Evolutionary conservation across 1,140 invertebrate species (phyloP), one percentile per base, ranked within the genome.

Genomic region (Orius insidiosus): DNA sequence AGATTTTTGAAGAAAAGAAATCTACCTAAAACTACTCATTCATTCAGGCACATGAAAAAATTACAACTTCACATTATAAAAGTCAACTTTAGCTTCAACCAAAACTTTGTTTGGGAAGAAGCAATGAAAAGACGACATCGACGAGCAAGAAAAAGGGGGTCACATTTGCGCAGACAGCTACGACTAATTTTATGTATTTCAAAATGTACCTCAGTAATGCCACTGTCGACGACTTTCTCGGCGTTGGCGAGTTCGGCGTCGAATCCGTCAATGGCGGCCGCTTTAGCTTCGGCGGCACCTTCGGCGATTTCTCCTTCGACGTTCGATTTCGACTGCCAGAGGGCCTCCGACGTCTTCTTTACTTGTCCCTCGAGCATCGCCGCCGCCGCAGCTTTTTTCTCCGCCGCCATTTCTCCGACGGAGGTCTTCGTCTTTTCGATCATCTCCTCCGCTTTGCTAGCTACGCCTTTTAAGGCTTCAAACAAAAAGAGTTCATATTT

Each of bases 351-450:
- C 0, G 56, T 59, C 39, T 59, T 59, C 47, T 54, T 53, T 2
- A 48, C 54, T 43, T 56, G 55, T 7, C 50, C 46, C 47, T 59
- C 56, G 16, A 58, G 16, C 50, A 59, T 46, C 8, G 49, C 46
- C 13, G 50, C 36, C 0, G 58, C 58, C 2, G 49, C 50, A 13
- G 55, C 49, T 48, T 58, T 58, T 49, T 59, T 59, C 45, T 59
- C 55, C 10, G 51, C 50, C 2, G 55, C 56, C 34, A 59, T 47
- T 31, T 54, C 53, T 41, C 55, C 58, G 1, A 58, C 54, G 7
- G 55, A 53, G n/a, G 54, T 54, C 50, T 59, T 59, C 15, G 56
- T 56, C 50, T 57, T 55, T 47, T 59, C 58, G 13, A 59, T 36
- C 13, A 55, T 49, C 38, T 56, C 53, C 48, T 56, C 58, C 11